Evolutionary conservation across 2,888 invertebrate species (phyloP), one percentile per base, ranked within the genome.

Genomic region (Oegoconia quadripuncta): DNA sequence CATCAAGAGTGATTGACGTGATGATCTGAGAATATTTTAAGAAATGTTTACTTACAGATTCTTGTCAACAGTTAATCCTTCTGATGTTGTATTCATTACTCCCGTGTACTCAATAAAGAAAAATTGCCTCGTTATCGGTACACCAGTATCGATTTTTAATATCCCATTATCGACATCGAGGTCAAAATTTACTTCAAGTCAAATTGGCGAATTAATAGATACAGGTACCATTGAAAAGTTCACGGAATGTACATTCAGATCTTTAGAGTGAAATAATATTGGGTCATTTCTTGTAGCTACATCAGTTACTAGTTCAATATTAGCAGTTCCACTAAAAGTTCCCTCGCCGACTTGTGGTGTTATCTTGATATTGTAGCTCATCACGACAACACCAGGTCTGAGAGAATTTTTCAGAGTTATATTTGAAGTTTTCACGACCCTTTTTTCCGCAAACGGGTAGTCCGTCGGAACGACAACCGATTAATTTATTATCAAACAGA

Each of bases 221-320:
- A 26, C 34, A 8, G 22, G n/a, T n/a, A n/a, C 34, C 1, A 17
- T 3, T 3, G 25, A 2, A 23, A 34, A 26, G 6, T 16, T 2
- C 17, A 34, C 34, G 1, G 26, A 12, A n/a, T 23, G 2, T 9
- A 37, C 13, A n/a, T 3, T 7, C 17, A 37, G n/a, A 27, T 37
- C 37, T 25, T 23, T 15, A 6, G 20, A 9, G 6, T 31, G 25
- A n/a, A 37, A 32, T 13, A 31, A 7, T 26, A 37, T 31, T 4
- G 16, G 26, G 18, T 37, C 37, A 13, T 37, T 32, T 22, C 28
- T 29, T n/a, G 36, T 18, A 8, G 3, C 1, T n/a, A 37, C 16
- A 6, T 26, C 11, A 4, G 13, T 16, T 6, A 23, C 12, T 14
- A 29, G n/a, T 18, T 17, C n/a, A n/a, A n/a, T n/a, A n/a, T n/a